These are phyloP conservation scores for Macropodus opercularis DNA, from an alignment of 2,797 vertebrate species.

Conservation along the genomic window DNA sequence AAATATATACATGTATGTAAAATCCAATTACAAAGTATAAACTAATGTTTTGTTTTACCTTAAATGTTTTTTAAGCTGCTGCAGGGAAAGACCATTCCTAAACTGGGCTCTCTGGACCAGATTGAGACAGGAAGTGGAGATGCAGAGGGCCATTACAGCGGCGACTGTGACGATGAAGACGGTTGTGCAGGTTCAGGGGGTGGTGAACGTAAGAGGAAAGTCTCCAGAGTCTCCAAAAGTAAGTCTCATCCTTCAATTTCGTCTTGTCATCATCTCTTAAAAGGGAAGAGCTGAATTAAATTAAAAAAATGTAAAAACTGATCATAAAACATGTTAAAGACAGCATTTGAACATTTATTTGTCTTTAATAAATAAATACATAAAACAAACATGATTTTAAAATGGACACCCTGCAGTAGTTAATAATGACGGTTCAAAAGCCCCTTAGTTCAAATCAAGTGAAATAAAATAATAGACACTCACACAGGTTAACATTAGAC, in stretches of 20 bases:
- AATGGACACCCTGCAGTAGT: background rate
- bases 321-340: too few species aligned
- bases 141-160: slow-evolving; percentile 79
- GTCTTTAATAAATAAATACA: too few species aligned
- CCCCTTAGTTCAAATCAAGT: background rate
- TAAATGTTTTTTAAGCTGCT: slow-evolving; percentile 80
- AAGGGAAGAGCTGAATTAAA: too few species aligned
- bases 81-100: slow-evolving; percentile 85
- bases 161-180: slow-evolving; percentile 92
- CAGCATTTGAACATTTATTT: background rate
- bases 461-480: background rate
- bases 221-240: slow-evolving; percentile 78
- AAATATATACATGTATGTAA: too few species aligned
- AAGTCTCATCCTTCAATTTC: slow-evolving; percentile 65
- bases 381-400: background rate
- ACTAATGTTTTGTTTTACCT: too few species aligned
- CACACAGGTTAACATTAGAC: too few species aligned
- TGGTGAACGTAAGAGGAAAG: slow-evolving; percentile 76
- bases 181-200: slow-evolving; percentile 86
- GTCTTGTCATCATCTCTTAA: background rate
- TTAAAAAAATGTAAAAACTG: too few species aligned
- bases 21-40: too few species aligned
- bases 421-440: slow-evolving; percentile 5
- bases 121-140: slow-evolving; percentile 86
- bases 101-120: slow-evolving; percentile 81